These are phyloP conservation scores for Galaxias olidus DNA, from an alignment of 2,797 vertebrate species.

Conservation along the genomic window DNA sequence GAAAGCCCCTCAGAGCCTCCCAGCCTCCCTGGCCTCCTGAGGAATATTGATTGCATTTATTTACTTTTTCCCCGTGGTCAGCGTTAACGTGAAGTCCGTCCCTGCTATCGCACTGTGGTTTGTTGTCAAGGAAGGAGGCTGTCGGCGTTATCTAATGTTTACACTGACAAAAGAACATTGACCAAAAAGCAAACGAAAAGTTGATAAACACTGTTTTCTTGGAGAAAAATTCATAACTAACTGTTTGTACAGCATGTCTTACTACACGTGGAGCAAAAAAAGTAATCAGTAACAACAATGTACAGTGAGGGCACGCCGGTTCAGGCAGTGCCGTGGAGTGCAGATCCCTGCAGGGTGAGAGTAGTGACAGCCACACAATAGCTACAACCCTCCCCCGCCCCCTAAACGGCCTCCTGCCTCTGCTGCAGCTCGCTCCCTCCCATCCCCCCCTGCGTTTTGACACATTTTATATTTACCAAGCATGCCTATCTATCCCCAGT, in stretches of 20 bases:
- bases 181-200: constrained; percentile 13
- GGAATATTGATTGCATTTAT: constrained; percentile 73
- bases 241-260: constrained; percentile 12
- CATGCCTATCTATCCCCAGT: constrained; percentile 71
- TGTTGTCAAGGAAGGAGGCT: constrained; percentile 41
- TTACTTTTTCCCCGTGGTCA: constrained; percentile 44
- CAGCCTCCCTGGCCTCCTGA: constrained; percentile 46
- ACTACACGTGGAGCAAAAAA: not conserved
- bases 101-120: constrained; percentile 50
- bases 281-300: constrained; percentile 15
- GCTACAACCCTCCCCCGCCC: constrained; percentile 58
- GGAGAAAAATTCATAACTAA: constrained; percentile 11
- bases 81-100: constrained; percentile 66
- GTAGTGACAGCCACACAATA: constrained; percentile 63
- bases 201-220: not conserved
- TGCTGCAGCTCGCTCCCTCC: constrained; percentile 65
- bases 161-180: not conserved
- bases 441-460: constrained; percentile 74
- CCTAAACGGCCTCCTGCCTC: constrained; percentile 69
- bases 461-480: constrained; percentile 73
- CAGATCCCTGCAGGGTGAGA: constrained; percentile 33
- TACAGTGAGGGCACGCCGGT: constrained; percentile 30
- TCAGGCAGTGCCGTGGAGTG: constrained; percentile 27
- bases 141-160: constrained; percentile 30
- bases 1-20: constrained; percentile 64